Percentiles rank a stretch among this genome's conserved stretches.
Evolutionary conservation across 2,797 vertebrate genomes (phyloP).

Genomic region (Platyrinchus mystaceus): DNA sequence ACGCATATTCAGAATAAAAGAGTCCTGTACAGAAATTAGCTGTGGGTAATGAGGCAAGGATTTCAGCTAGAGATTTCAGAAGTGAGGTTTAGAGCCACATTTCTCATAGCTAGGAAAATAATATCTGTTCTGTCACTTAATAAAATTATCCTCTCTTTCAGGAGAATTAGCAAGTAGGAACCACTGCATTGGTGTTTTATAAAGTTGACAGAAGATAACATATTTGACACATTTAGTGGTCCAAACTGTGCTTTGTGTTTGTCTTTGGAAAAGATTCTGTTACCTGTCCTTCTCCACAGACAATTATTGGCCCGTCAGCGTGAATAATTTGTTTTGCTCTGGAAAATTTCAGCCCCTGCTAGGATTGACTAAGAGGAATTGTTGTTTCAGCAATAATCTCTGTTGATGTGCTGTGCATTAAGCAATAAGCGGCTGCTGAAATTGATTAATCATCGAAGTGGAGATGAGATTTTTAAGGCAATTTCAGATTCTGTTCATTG

Average conservation of each 20-base stretch:
- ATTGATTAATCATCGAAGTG: slow-evolving; percentile 16
- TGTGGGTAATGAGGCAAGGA: slow-evolving; percentile 1
- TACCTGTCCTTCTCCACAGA: slow-evolving; percentile 14
- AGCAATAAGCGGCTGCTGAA: slow-evolving; percentile 13
- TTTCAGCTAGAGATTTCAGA: background rate
- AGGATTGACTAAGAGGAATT: slow-evolving; percentile 48
- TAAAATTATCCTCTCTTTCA: slow-evolving; percentile 38
- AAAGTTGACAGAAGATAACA: background rate
- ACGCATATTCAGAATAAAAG: background rate
- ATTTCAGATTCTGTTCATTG: slow-evolving; percentile 37
- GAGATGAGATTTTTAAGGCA: slow-evolving; percentile 54
- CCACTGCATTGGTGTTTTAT: background rate
- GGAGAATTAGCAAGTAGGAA: slow-evolving; percentile 17
- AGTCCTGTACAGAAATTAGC: background rate
- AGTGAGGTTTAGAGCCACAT: background rate
- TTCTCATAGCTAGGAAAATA: slow-evolving; percentile 14
- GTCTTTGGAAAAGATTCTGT: background rate
- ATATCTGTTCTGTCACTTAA: slow-evolving; percentile 24
- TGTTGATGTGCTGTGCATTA: slow-evolving; percentile 27
- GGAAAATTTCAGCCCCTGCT: slow-evolving; percentile 27
- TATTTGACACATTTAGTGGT: background rate
- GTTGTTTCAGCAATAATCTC: slow-evolving; percentile 60
- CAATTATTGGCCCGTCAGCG: background rate
- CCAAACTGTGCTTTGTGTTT: background rate
- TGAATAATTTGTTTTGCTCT: slow-evolving; percentile 55